Percentiles rank a stretch among this genome's conserved stretches.
Conservation (phyloP, 2,888 invertebrate species). For the Patella depressa region DNA sequence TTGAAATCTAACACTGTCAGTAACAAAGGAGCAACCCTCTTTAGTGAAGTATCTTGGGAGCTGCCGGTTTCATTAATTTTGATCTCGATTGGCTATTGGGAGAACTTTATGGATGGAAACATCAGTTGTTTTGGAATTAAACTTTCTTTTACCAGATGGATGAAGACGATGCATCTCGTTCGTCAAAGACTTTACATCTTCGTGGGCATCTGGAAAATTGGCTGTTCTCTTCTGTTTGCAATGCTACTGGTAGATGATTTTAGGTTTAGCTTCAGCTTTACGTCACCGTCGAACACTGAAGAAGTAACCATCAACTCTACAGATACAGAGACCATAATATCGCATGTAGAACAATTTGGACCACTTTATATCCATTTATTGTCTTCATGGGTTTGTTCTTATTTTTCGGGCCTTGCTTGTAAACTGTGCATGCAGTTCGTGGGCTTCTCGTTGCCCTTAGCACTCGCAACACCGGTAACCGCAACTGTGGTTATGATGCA, state of each 20-base stretch:
- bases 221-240: constrained; percentile 49
- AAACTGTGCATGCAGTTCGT: constrained; percentile 72
- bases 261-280: constrained; percentile 45
- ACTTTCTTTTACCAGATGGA: constrained; percentile 48
- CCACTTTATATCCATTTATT: constrained; percentile 45
- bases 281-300: constrained; percentile 8
- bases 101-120: constrained; percentile 51
- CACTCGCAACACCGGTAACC: constrained; percentile 69
- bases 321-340: neutral
- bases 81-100: constrained; percentile 52
- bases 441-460: constrained; percentile 72
- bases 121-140: constrained; percentile 37
- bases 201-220: constrained; percentile 52
- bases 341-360: constrained; percentile 45
- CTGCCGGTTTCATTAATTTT: constrained; percentile 46
- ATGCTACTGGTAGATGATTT: constrained; percentile 47
- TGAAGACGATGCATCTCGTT: constrained; percentile 48
- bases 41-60: constrained; percentile 40
- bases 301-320: constrained; percentile 4
- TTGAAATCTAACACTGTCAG: constrained; percentile 19
- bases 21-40: neutral
- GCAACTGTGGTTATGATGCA: constrained; percentile 52
- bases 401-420: constrained; percentile 74
- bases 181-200: constrained; percentile 53
- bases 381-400: constrained; percentile 67